Conservation (phyloP, 2,113 vertebrate species). For the Corythaixoides concolor region DNA sequence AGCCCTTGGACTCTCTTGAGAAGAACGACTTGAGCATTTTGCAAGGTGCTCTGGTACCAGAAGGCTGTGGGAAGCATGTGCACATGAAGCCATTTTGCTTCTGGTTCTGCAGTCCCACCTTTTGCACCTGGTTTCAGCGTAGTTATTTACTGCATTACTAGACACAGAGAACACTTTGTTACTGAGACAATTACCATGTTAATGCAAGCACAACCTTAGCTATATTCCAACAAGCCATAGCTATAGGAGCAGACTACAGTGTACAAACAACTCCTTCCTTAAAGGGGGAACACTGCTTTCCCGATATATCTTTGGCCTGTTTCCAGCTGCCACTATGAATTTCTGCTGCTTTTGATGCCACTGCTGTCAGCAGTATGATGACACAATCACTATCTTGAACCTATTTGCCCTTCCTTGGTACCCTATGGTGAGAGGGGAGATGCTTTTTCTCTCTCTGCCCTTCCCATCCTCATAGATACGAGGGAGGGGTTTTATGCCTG, state of each 20-base stretch:
- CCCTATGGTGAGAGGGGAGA: fast-evolving
- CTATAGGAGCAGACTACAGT: background rate
- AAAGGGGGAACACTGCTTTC: background rate
- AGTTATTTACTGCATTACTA: background rate
- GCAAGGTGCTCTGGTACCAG: background rate
- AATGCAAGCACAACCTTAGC: background rate
- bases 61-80: background rate
- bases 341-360: background rate
- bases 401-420: background rate
- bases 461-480: background rate
- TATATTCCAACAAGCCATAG: background rate
- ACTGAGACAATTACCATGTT: background rate
- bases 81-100: background rate
- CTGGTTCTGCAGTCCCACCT: background rate
- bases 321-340: background rate
- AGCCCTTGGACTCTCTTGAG: background rate
- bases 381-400: fast-evolving
- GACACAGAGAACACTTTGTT: background rate
- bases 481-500: background rate
- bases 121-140: background rate
- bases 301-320: background rate
- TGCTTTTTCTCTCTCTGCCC: background rate
- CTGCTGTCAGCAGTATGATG: background rate
- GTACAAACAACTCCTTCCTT: background rate
- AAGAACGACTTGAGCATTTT: background rate